Conservation (phyloP, 2,888 invertebrate species). For the Leucozona laternaria region DNA sequence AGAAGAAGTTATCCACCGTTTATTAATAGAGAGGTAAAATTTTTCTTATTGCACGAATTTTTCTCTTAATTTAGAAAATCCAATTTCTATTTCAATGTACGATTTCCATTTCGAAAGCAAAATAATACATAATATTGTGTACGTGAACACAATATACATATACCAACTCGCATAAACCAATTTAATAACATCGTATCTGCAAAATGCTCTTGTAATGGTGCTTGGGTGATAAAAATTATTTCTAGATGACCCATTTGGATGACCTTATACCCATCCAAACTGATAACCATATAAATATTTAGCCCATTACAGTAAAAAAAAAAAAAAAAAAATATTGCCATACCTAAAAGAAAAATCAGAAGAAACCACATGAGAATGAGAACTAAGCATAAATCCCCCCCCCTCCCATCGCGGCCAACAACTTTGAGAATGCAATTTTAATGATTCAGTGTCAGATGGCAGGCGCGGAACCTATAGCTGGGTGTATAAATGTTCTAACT, state of each 20-base stretch:
- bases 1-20: too few species aligned
- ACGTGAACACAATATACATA: background rate
- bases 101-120: background rate
- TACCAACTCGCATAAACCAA: background rate
- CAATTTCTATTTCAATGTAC: too few species aligned
- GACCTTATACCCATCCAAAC: conserved; percentile 35
- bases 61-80: too few species aligned
- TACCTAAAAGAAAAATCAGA: background rate
- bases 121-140: background rate
- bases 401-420: too few species aligned
- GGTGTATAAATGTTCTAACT: background rate
- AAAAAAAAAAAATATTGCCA: conserved; percentile 4
- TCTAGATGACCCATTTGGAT: conserved; percentile 37
- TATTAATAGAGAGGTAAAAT: too few species aligned
- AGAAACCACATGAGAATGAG: background rate
- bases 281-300: conserved; percentile 21
- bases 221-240: conserved; percentile 22
- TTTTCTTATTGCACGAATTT: too few species aligned
- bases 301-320: conserved; percentile 1
- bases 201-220: conserved; percentile 18
- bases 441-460: conserved; percentile 1
- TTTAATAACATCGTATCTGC: background rate
- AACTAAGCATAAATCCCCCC: conserved; percentile 17
- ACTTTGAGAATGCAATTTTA: conserved; percentile 29
- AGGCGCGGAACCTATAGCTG: too few species aligned